phyloP scores from a whole-genome alignment of 64 coral and sea anemone genomes.

The Hydrozoanthus tunicans region DNA sequence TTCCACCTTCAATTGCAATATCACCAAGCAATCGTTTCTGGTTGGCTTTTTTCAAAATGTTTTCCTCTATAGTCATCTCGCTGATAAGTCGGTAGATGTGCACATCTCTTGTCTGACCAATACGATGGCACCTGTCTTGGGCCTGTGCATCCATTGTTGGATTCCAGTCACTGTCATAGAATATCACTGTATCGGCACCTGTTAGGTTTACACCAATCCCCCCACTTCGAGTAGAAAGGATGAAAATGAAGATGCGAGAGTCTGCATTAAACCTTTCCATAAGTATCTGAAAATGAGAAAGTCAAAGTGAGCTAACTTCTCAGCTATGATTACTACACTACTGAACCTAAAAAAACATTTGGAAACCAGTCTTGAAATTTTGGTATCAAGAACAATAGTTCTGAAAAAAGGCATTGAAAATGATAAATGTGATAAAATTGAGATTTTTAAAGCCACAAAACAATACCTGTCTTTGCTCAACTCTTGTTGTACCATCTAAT shows the following conservation, averaged over 20 bases:
- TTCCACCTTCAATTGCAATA: constrained; percentile 98
- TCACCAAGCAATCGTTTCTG: constrained; percentile 94
- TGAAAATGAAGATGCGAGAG: constrained; percentile 92
- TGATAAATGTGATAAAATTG: neutral
- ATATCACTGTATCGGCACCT: constrained; percentile 96
- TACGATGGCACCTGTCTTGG: constrained; percentile 96
- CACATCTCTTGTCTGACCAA: constrained; percentile 98
- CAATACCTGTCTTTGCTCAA: constrained; percentile 96
- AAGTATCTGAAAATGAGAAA: constrained; percentile 71
- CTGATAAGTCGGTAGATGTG: constrained; percentile 97
- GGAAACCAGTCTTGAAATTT: neutral
- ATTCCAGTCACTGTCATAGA: constrained; percentile 99
- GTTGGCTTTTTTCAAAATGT: constrained; percentile 97
- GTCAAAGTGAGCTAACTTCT: too few species aligned
- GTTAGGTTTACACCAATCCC: constrained; percentile 96
- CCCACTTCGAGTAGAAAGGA: constrained; percentile 96
- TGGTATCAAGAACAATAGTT: neutral
- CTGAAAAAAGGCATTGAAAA: too few species aligned
- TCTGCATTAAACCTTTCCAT: constrained; percentile 99
- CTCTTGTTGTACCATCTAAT: constrained; percentile 93
- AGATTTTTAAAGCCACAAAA: neutral
- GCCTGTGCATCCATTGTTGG: constrained; percentile 98
- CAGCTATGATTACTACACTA: too few species aligned
- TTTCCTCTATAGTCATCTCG: constrained; percentile 94
- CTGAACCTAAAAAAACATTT: too few species aligned